Conservation (phyloP, 2,888 invertebrate genomes). For the Cybosia mesomella region DNA sequence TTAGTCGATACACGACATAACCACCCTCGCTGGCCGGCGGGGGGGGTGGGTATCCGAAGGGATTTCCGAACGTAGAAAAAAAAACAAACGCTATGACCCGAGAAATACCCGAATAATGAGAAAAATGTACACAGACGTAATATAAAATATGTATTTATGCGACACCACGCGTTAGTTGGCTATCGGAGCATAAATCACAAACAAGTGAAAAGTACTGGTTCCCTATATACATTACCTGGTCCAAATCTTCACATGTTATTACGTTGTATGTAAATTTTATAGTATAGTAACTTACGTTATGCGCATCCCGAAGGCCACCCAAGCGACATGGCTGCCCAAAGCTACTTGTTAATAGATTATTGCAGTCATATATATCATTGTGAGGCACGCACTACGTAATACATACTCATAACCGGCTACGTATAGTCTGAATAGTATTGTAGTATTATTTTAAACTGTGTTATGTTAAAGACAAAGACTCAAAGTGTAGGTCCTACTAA, state of each 20-base stretch:
- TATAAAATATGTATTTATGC: no score
- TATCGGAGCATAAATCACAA: neutral
- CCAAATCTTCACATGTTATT: constrained; percentile 17
- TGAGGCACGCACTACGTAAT: constrained; percentile 35
- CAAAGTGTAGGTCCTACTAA: neutral
- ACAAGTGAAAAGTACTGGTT: neutral
- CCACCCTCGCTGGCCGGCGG: no score
- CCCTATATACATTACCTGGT: neutral
- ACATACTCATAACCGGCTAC: constrained; percentile 26
- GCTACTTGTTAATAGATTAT: constrained; percentile 45
- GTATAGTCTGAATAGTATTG: neutral
- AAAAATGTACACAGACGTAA: no score
- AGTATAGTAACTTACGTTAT: constrained; percentile 24
- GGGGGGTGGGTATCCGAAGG: no score
- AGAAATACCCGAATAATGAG: no score
- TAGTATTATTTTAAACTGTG: neutral
- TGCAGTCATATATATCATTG: constrained; percentile 37
- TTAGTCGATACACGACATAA: no score
- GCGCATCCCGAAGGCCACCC: constrained; percentile 38
- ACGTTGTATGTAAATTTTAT: constrained; percentile 23
- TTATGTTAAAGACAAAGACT: neutral
- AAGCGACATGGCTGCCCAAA: constrained; percentile 30
- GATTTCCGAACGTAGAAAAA: no score
- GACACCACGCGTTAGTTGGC: neutral
- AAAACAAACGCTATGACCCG: no score